Evolutionary conservation across 2,113 vertebrate genomes (phyloP), one percentile per base, ranked within the genome.

Genomic region (Apteryx owenii): DNA sequence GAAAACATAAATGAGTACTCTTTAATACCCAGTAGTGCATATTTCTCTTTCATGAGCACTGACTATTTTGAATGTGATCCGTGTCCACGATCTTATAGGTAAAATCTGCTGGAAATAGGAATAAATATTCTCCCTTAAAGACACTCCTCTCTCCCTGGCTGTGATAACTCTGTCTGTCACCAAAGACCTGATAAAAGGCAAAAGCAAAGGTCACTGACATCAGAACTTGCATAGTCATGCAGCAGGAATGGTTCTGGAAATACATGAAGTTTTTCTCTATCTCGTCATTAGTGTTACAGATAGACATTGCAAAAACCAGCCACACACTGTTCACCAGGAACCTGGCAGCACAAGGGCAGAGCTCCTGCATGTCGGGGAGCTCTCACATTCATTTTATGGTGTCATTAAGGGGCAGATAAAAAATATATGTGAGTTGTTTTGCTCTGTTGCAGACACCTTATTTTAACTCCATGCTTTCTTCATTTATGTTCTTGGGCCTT

Each of bases 91-190:
- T 62, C 25, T 83, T 64, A 51, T 0, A 53, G 20, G 36, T 56
- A 82, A 93, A 89, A 90, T 71, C 56, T 76, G 20, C 20, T 77
- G 53, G 44, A 95, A 93, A 80, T 44, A 86, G 68, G 31, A 89
- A 38, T 26, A 85, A 68, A 7, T 31, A 36, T 76, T 90, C 85
- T 13, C 38, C 33, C 10, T 58, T 77, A 40, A 48, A 77, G 26
- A 58, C 77, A 50, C 33, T 17, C 12, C 28, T 70, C 42, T 93
- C 61, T 76, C 18, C 65, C 66, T 53, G 62, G 15, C 62, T 72
- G 31, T 31, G n/a, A 10, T 81, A 92, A 92, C 42, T 76, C 65
- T 93, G 83, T 65, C 86, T 23, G 44, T 89, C 89, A 81, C 3
- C 36, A 60, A 81, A 91, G 50, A 61, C 14, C 53, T 51, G 75